Conservation (phyloP, 2,113 vertebrate genomes). For the Osmerus mordax region DNA sequence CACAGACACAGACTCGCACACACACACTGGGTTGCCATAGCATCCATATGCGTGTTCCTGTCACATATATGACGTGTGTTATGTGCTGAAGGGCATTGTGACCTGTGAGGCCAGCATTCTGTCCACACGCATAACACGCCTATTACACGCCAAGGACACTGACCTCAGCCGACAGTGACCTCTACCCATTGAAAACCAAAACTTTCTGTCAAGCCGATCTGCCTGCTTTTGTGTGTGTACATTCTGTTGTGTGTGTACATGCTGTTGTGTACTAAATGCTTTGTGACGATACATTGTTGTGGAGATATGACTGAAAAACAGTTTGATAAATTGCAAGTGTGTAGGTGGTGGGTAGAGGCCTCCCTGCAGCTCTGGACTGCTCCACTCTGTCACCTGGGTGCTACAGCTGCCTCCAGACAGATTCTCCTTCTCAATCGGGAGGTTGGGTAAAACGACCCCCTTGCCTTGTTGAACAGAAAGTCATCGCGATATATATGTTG, state of each 20-base stretch:
- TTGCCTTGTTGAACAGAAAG: no score
- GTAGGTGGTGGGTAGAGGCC: no score
- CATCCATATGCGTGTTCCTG: slow-evolving; percentile 58
- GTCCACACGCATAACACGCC: slow-evolving; percentile 55
- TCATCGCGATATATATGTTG: no score
- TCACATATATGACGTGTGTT: slow-evolving; percentile 47
- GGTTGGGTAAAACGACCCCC: no score
- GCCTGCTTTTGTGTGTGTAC: no score
- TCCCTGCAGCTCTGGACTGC: no score
- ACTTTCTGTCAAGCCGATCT: no score
- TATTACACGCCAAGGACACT: slow-evolving; percentile 56
- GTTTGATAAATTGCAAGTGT: no score
- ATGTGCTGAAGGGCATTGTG: slow-evolving; percentile 56
- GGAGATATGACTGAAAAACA: no score
- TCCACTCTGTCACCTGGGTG: no score
- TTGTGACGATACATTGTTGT: background rate
- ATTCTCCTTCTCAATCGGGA: no score
- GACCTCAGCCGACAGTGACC: background rate
- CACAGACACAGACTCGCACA: background rate
- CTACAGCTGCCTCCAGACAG: no score
- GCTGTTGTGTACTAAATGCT: background rate
- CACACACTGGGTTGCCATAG: slow-evolving; percentile 52
- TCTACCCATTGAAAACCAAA: background rate
- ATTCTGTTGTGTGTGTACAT: background rate
- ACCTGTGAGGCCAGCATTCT: slow-evolving; percentile 52